Evolutionary conservation across 2,888 invertebrate genomes (phyloP).

Genomic region (Tetranychus truncatus): DNA sequence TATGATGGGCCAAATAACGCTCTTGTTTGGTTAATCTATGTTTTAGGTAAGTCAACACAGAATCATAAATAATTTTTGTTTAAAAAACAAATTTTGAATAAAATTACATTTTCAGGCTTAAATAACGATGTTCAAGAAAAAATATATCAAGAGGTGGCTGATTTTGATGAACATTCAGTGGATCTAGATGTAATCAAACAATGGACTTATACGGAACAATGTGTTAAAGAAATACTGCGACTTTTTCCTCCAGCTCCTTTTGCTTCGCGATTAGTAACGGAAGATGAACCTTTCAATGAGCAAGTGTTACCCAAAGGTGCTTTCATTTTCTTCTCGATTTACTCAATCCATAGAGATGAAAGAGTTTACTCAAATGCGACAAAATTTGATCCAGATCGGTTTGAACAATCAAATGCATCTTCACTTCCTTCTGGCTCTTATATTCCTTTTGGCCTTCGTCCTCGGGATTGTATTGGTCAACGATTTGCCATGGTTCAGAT

Average conservation of each 20-base stretch:
- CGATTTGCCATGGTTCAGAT: background rate
- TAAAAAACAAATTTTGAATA: too few relatives aligned
- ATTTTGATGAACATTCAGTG: background rate
- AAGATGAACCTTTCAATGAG: background rate
- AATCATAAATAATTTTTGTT: too few relatives aligned
- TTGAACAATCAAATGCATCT: background rate
- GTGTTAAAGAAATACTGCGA: background rate
- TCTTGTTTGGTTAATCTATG: background rate
- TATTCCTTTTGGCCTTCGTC: background rate
- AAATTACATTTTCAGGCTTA: background rate
- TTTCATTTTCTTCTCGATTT: background rate
- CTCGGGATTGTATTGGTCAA: background rate
- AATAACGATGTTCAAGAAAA: background rate
- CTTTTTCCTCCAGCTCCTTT: background rate
- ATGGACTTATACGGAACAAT: background rate
- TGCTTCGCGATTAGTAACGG: background rate
- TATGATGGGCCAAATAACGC: background rate
- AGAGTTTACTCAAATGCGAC: background rate
- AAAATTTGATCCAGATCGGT: background rate
- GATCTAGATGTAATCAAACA: background rate
- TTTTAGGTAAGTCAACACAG: background rate
- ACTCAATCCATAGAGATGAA: background rate
- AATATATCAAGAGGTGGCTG: background rate
- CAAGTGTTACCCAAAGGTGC: background rate
- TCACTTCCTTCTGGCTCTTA: background rate